Evolutionary conservation across 2,113 vertebrate genomes (phyloP), one percentile per base, ranked within the genome.

Genomic region (Dendropsophus ebraccatus): DNA sequence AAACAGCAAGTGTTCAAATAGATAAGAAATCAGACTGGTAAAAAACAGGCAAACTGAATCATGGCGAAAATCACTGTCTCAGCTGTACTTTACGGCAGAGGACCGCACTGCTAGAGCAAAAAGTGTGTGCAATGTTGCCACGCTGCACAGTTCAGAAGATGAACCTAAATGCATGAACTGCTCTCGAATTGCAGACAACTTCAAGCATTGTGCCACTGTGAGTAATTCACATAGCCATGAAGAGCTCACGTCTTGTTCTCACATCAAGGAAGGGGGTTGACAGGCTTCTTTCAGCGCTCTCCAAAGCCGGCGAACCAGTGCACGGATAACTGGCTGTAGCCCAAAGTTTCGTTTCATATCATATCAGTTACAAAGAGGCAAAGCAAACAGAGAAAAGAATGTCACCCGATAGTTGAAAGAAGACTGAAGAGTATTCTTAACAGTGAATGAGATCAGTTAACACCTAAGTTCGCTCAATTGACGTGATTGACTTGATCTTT

Each of bases 231-330:
- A 81, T n/a, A 81, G 30, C n/a, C 56, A 65, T 32, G 28, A 37
- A 65, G 54, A 80, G 17, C 77, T 52, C 54, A 60, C 32, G 37
- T 79, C 77, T 60, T 79, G 54, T 41, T 60, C 50, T 79, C 30
- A 58, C 23, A 41, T 60, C 77, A 17, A 28, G 78, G 35, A n/a
- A 81, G 56, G 78, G 78, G 47, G 78, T 17, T 62, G 78, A 81
- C 78, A 81, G 37, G n/a, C 56, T 65, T 81, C 56, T 65, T 81
- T 81, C 78, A 81, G 58, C 78, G 28, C 37, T 81, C 23, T 65
- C 58, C 78, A 65, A 65, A 81, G 58, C n/a, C 56, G 21, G 13
- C 16, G 65, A 62, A 62, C n/a, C 28, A n/a, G 35, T 80, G 54
- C 41, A 58, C 60, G 77, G 77, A 45, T 80, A 80, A 23, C 67